Evolutionary conservation across 1,140 invertebrate species (phyloP), one percentile per base, ranked within the genome.

Genomic region (Trichoplusia ni): DNA sequence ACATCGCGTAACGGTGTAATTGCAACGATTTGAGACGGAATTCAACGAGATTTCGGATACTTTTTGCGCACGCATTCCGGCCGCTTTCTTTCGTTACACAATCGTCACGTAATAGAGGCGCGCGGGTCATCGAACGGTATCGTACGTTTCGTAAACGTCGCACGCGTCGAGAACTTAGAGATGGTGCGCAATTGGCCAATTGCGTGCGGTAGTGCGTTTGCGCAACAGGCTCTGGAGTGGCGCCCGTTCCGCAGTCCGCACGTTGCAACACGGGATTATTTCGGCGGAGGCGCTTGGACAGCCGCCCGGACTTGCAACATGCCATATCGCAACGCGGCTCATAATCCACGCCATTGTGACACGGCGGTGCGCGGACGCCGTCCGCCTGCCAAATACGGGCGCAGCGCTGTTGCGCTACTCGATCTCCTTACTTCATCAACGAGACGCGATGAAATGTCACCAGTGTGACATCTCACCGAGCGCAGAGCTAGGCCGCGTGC

Each of bases 191-290:
- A 77, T 80, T 79, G 75, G 71, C 76, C 73, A 77, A 81, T 77
- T 81, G 69, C 72, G 69, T 56, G 58, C 71, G 51, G 67, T 67
- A 65, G 63, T 60, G 40, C 27, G 71, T 77, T 81, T 85, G 77
- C 82, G 84, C 75, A 85, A 85, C 79, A 72, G 73, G 77, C 70
- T 54, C 73, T 79, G 78, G 82, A 84, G 77, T 75, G 75, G 74
- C 85, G 82, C 80, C 74, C 83, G 86, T 83, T 85, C 82, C 81
- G 80, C 82, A 82, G 74, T 85, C 83, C 71, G 70, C 56, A 62
- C 77, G 78, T 90, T 90, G 83, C 87, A 88, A 88, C 85, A 90
- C 84, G 74, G 87, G 87, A 86, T 78, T 81, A 86, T 86, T 85
- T 85, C 78, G 77, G 81, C 73, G 75, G 79, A 77, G 80, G 75